Base-by-base conservation (phyloP, 2,113 vertebrate genomes). In the Pogonocichla stellata region DNA sequence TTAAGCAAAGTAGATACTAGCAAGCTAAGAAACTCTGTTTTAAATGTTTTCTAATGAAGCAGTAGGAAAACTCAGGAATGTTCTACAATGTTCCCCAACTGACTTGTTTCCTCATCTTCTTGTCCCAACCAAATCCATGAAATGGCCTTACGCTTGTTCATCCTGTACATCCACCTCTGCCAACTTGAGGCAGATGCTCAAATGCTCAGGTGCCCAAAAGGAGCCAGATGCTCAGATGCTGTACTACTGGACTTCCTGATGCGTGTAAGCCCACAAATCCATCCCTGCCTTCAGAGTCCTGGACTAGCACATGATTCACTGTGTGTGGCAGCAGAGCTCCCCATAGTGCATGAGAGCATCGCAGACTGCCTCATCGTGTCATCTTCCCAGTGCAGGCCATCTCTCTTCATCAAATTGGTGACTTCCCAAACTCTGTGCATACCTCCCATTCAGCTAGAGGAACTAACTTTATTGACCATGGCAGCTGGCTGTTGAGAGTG, bases 241-340 rank as follows among this genome's bases (percentile, higher is more conserved):
- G 80, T 96, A 54, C 74, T 75, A 86, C 75, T 86, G 88, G 82
- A 90, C 88, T 96, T 96, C 93, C 93, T 96, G 80, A 94, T 89
- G 88, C 58, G 43, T 96, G 88, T 94, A 92, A 96, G n/a, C 90
- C 95, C 95, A 94, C 71, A 93, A 94, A 96, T 96, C 92, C 79
- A 96, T 92, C 87, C 94, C 70, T 93, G 86, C 92, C 85, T 96
- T 95, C 65, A 23, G 60, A 95, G 72, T 67, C 80, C 93, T 93
- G 90, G 90, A 71, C 64, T 42, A 80, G 61, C 4, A 8, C 69
- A 57, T 28, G 61, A 64, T 81, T 96, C 92, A 54, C 86, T 18
- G 60, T 72, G 75, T 78, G 83, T 83, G 75, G 66, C 65, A 81
- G 83, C 82, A 75, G 57, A 80, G 29, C 56, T 86, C 48, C 79